Evolutionary conservation across 1,140 invertebrate species (phyloP).

Genomic region (Tachypleus tridentatus): DNA sequence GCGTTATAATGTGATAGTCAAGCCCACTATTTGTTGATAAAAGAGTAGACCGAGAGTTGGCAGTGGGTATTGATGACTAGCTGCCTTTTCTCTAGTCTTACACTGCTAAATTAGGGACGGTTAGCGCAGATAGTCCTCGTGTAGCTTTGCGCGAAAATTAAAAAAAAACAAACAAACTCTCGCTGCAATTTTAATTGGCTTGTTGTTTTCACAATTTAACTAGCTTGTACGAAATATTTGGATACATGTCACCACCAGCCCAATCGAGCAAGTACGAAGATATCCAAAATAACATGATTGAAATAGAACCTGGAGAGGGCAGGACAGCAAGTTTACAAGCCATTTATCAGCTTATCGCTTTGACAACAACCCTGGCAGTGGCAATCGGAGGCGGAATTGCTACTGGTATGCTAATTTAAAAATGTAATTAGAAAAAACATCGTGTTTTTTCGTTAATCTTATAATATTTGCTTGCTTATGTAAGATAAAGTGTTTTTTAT

Average conservation of each 20-base stretch:
- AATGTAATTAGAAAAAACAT: too few relatives aligned
- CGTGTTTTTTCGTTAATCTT: too few relatives aligned
- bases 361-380: conserved; percentile 52
- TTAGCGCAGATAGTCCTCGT: not conserved
- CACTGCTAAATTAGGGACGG: too few relatives aligned
- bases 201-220: not conserved
- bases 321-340: conserved; percentile 55
- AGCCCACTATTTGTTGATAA: too few relatives aligned
- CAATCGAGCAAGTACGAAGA: conserved; percentile 29
- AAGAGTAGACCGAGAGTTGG: too few relatives aligned
- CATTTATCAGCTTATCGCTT: conserved; percentile 58
- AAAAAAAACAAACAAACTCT: not conserved
- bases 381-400: conserved; percentile 58
- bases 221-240: conserved; percentile 33
- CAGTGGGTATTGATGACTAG: too few relatives aligned
- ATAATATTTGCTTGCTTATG: too few relatives aligned
- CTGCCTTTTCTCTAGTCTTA: too few relatives aligned
- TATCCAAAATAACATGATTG: conserved; percentile 21
- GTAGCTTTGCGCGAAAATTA: not conserved
- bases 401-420: conserved; percentile 48
- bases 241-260: conserved; percentile 39
- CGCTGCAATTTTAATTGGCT: not conserved
- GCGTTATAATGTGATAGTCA: too few relatives aligned
- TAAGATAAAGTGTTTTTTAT: too few relatives aligned
- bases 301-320: conserved; percentile 39